Percentiles rank a stretch among this genome's conserved stretches.
These are phyloP conservation scores for Anolis sagrei DNA, from an alignment of 2,113 vertebrate genomes.

Conservation along the genomic window DNA sequence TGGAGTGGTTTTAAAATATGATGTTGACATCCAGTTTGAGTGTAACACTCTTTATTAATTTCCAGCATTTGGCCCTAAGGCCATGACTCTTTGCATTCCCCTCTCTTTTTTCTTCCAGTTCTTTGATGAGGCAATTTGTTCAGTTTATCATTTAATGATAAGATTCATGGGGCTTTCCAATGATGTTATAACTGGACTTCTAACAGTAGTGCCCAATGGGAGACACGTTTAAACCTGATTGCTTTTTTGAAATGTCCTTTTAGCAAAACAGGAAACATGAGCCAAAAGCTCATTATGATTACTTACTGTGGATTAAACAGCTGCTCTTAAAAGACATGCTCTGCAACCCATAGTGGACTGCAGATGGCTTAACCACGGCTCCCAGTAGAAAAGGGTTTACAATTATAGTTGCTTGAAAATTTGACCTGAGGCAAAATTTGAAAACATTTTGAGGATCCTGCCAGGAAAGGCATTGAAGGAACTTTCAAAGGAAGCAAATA, in stretches of 20 bases:
- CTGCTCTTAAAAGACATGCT: neutral
- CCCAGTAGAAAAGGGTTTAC: neutral
- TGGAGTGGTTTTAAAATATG: neutral
- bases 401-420: neutral
- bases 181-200: slow-evolving; percentile 45
- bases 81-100: neutral
- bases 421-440: neutral
- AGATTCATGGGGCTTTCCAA: neutral
- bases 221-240: slow-evolving; percentile 63
- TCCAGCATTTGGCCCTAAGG: neutral
- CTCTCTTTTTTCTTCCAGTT: neutral
- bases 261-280: neutral
- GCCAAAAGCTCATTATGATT: neutral
- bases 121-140: slow-evolving; percentile 9
- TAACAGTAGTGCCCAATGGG: slow-evolving; percentile 24
- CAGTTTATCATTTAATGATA: neutral
- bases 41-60: neutral
- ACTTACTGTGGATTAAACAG: slow-evolving; percentile 12
- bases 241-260: slow-evolving; percentile 53
- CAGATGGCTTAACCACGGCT: slow-evolving; percentile 10
- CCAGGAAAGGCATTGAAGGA: neutral
- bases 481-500: neutral
- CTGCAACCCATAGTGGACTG: no score
- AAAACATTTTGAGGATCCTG: neutral
- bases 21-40: neutral